Base-by-base conservation (phyloP, 2,113 vertebrate genomes). In the Urocitellus parryii region DNA sequence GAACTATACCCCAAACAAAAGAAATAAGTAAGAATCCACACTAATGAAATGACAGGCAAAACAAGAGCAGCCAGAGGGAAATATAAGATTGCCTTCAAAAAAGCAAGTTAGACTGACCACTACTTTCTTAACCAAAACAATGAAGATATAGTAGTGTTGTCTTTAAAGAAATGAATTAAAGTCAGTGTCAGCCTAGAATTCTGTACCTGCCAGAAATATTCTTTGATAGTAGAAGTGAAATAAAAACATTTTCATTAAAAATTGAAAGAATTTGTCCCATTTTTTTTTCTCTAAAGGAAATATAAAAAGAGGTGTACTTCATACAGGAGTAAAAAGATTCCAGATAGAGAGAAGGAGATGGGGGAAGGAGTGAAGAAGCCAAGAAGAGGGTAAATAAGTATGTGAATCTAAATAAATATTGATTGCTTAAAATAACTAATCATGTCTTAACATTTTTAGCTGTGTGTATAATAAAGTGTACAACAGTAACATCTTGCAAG, bases 281-380 rank as follows among this genome's bases (percentile, higher is more conserved):
- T 92, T 61, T 81, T 94, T 51, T 94, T 39, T 90, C 20, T 91
- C 45, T 58, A 86, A 91, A 94, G 37, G 34, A 68, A 91, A 48
- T 63, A 42, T 2, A 34, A 78, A 93, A 32, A 93, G 86, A 61
- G 27, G 8, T 91, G 4, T 74, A 79, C 56, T 85, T 80, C 24
- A 76, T 77, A 68, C 14, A 83, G 61, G 91, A 92, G 18, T 96
- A 68, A 82, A 88, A 94, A 67, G 65, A 87, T 90, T 92, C 37
- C 6, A 92, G 42, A 8, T n/a, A 70, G 39, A 76, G 56, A 2
- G 48, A 34, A 32, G 65, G 42, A 76, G 58, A 63, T 94, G 8
- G 42, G 88, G 58, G 51, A 93, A 91, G 42, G 20, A 51, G 45
- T 72, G 16, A 45, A 77, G 88, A 74, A 89, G 29, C 39, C 51